Evolutionary conservation across 2,797 vertebrate species (phyloP).

Genomic region (Nothura maculosa): DNA sequence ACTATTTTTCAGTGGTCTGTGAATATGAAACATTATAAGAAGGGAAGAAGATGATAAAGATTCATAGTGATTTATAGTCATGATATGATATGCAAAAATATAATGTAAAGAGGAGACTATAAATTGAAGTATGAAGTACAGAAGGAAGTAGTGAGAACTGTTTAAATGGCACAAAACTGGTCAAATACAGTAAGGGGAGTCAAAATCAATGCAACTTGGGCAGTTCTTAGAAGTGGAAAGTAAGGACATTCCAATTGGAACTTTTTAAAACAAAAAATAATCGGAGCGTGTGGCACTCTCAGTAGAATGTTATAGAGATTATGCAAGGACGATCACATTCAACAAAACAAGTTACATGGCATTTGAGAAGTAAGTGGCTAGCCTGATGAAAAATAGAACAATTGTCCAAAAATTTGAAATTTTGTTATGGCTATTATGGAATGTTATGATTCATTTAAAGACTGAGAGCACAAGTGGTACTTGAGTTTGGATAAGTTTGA

Average conservation of each 20-base stretch:
- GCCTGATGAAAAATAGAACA: neutral
- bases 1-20: neutral
- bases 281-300: neutral
- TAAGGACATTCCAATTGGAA: neutral
- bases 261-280: neutral
- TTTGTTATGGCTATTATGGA: neutral
- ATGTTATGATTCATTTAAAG: neutral
- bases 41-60: neutral
- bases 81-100: neutral
- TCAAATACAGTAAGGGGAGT: neutral
- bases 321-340: neutral
- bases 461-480: fast-evolving
- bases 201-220: neutral
- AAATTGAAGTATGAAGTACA: neutral
- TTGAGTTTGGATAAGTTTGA: neutral
- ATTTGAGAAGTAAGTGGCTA: neutral
- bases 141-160: neutral
- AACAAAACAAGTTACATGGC: neutral
- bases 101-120: fast-evolving
- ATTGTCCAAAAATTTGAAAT: neutral
- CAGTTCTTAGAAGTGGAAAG: neutral
- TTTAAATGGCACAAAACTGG: neutral
- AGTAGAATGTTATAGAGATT: neutral
- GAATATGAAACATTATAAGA: neutral
- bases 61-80: neutral